These are phyloP conservation scores for Drosophila subpulchrella DNA, from an alignment of 1,140 invertebrate genomes.

Conservation along the genomic window DNA sequence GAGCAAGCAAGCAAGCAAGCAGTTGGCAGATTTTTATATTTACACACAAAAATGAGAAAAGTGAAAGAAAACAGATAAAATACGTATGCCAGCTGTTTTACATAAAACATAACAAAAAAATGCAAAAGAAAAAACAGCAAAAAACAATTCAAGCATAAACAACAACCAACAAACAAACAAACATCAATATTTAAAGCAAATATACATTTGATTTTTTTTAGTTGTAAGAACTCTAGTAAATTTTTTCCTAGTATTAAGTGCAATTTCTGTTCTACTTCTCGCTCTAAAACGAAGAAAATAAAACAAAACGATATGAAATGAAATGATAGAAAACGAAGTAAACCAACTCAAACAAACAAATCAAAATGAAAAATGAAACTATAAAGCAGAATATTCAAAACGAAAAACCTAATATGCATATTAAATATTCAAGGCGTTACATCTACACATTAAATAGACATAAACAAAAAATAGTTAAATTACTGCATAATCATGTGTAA, in stretches of 20 bases:
- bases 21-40: constrained; percentile 67
- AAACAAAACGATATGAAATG: constrained; percentile 55
- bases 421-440: constrained; percentile 75
- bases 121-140: constrained; percentile 51
- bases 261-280: constrained; percentile 80
- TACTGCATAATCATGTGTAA: constrained; percentile 58
- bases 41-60: constrained; percentile 7
- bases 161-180: constrained; percentile 41
- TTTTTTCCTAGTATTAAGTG: constrained; percentile 82
- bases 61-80: constrained; percentile 13
- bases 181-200: constrained; percentile 71
- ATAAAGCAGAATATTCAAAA: constrained; percentile 60
- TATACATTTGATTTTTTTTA: constrained; percentile 83
- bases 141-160: constrained; percentile 39
- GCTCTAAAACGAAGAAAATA: constrained; percentile 68
- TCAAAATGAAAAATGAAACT: constrained; percentile 55
- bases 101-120: constrained; percentile 54
- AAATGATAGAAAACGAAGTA: constrained; percentile 32
- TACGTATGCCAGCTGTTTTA: constrained; percentile 49
- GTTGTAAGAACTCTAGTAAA: constrained; percentile 80
- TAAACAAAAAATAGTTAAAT: constrained; percentile 73
- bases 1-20: constrained; percentile 37
- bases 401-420: constrained; percentile 62
- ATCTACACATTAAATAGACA: constrained; percentile 63
- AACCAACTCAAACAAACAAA: constrained; percentile 57